phyloP scores from a whole-genome alignment of 2,888 invertebrate genomes.

The Harpagoxenus sublaevis region DNA sequence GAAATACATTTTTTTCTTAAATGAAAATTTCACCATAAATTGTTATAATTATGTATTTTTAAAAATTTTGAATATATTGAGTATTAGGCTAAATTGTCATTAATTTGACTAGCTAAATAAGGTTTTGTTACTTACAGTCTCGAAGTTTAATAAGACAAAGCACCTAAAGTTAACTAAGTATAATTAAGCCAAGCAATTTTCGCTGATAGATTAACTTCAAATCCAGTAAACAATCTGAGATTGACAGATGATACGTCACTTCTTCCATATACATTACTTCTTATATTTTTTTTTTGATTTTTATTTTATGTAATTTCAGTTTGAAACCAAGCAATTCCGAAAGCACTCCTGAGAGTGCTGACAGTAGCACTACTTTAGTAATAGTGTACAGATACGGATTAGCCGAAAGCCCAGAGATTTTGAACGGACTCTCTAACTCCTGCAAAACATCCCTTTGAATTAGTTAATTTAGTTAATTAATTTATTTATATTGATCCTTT shows the following conservation, averaged over 20 bases:
- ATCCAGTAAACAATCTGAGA: background rate
- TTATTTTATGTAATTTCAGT: conserved; percentile 98
- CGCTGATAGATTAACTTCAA: conserved; percentile 11
- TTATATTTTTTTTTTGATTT: conserved; percentile 89
- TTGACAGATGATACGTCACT: background rate
- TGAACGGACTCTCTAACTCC: conserved; percentile 98
- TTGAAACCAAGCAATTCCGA: conserved; percentile 99
- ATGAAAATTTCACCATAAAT: conserved; percentile 16
- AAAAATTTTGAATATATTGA: conserved; percentile 28
- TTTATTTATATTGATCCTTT: conserved; percentile 21
- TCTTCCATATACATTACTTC: background rate
- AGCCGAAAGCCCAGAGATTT: conserved; percentile 97
- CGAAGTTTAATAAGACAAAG: background rate
- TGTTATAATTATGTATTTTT: background rate
- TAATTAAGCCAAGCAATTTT: conserved; percentile 18
- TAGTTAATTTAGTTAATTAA: conserved; percentile 9
- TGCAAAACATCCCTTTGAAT: conserved; percentile 85
- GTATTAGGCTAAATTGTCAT: conserved; percentile 34
- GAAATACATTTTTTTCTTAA: background rate
- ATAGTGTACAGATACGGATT: conserved; percentile 98
- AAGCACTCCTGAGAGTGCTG: conserved; percentile 98
- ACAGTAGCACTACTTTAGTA: conserved; percentile 97
- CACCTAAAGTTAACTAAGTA: background rate
- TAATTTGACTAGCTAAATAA: conserved; percentile 16
- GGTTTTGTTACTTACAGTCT: conserved; percentile 11